These are phyloP conservation scores for Exephanes ischioxanthus DNA, from an alignment of 2,888 invertebrate species.

Conservation along the genomic window DNA sequence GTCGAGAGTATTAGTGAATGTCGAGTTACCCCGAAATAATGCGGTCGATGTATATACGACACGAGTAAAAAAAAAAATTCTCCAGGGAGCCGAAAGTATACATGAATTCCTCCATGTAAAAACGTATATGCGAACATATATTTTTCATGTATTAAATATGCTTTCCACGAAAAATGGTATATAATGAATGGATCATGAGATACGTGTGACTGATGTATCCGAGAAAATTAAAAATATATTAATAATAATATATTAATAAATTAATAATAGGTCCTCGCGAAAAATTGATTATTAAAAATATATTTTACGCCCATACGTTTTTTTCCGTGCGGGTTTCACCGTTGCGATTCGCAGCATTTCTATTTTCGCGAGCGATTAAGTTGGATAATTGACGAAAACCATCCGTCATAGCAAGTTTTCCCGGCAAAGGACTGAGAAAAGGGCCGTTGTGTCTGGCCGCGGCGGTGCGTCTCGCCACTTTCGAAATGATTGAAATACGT, in stretches of 20 bases:
- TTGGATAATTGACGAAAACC: not conserved
- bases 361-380: not conserved
- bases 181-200: too few species aligned
- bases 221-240: too few species aligned
- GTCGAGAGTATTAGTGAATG: too few species aligned
- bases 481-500: slow-evolving; percentile 80
- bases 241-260: too few species aligned
- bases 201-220: too few species aligned
- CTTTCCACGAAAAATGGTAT: too few species aligned
- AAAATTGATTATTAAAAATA: not conserved
- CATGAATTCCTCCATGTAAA: not conserved
- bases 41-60: too few species aligned
- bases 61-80: too few species aligned
- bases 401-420: not conserved
- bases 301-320: not conserved
- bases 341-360: too few species aligned
- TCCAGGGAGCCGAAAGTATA: not conserved
- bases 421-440: slow-evolving; percentile 4
- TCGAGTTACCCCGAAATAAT: too few species aligned
- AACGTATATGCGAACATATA: not conserved
- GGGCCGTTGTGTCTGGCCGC: not conserved
- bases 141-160: too few species aligned
- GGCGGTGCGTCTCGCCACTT: slow-evolving; percentile 31
- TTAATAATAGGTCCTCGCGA: not conserved
- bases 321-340: not conserved